Base-by-base conservation (phyloP, 2,888 invertebrate species). In the Xanthia togata region DNA sequence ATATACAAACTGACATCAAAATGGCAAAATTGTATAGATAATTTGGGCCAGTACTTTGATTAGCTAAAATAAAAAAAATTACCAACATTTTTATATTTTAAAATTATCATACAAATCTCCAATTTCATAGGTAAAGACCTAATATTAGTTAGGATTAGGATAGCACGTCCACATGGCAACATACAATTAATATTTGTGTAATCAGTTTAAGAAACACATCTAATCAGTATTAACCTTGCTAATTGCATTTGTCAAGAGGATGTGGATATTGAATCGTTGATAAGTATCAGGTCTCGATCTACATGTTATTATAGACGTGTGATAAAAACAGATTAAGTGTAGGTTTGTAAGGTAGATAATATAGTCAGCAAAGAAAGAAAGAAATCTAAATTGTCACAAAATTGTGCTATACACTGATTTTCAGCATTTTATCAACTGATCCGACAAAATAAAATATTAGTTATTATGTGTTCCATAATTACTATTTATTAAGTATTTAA, bases 181-280 rank as follows among this genome's bases (percentile, higher is more conserved):
- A 38, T 26, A 31, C 35, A 44, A 47, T 38, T 35, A 17, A n/a
- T n/a, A 77, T 63, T 77, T 59, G 60, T 41, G 14, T 70, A 78
- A 81, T 57, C 38, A 17, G 31, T 53, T 64, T 47, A 38, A 63
- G 26, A 59, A 79, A 57, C 38, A 11, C 38, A n/a, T 62, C 26
- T 83, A 79, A 82, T 83, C 83, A 83, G 47, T 70, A 59, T 70
- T 55, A 69, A 82, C 84, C 82, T 82, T 84, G 64, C 41, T 81
- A 44, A 76, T 73, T 81, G 64, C 68, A 81, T 76, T 81, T 69
- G 60, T 63, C 55, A 67, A 69, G 57, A 74, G 68, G 73, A 71
- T 73, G 59, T 80, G 50, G 82, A 73, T 82, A 78, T 12, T 23
- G 67, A 26, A 70, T 44, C 17, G 14, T 50, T 63, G 78, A 71